Conservation (phyloP, 1,140 invertebrate species). For the Ctenoplectra terminalis region DNA sequence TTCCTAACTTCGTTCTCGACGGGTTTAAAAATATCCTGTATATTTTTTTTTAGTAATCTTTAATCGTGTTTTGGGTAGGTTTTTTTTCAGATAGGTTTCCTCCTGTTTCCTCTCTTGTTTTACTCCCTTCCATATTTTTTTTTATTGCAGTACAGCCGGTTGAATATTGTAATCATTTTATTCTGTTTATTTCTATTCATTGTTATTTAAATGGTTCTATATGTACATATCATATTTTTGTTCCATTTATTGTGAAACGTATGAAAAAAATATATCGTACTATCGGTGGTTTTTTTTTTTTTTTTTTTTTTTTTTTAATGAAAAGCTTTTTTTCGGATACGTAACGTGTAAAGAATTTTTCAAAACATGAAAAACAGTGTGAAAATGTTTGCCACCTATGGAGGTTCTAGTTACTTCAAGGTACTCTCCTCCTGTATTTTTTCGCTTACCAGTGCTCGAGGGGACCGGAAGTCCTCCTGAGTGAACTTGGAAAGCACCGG, state of each 20-base stretch:
- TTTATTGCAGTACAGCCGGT: conserved; percentile 14
- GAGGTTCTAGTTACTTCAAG: conserved; percentile 60
- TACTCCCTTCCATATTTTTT: not conserved
- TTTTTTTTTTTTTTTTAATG: not conserved
- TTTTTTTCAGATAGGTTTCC: not conserved
- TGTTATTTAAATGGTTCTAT: not conserved
- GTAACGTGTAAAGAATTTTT: not conserved
- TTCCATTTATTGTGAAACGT: too few relatives aligned
- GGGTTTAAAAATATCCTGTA: too few relatives aligned
- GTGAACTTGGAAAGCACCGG: conserved; percentile 59
- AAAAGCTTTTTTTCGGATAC: too few relatives aligned
- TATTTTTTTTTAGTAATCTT: too few relatives aligned
- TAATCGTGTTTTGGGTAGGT: not conserved
- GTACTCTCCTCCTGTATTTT: conserved; percentile 52
- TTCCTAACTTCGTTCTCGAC: too few relatives aligned
- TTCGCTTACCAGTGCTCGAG: conserved; percentile 39
- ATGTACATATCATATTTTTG: not conserved
- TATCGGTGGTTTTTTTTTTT: not conserved
- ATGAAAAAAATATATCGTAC: not conserved
- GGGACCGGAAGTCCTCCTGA: conserved; percentile 58
- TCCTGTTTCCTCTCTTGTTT: not conserved
- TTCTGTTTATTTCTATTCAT: conserved; percentile 28
- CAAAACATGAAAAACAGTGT: conserved; percentile 5
- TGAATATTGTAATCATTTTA: not conserved
- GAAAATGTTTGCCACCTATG: conserved; percentile 60